phyloP scores from a whole-genome alignment of 2,888 invertebrate species.

The Lymantria monacha region DNA sequence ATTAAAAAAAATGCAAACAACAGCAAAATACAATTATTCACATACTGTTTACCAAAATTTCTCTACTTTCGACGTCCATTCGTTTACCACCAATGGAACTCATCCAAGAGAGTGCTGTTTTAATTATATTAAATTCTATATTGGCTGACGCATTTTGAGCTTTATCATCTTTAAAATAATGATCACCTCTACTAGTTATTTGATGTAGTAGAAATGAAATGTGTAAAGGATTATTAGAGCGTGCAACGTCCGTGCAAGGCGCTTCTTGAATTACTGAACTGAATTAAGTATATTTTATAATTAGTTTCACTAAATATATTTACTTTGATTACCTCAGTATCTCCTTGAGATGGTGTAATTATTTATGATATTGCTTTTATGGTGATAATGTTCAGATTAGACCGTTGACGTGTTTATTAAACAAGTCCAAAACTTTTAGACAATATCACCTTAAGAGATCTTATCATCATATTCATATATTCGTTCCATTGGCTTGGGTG shows the following conservation, averaged over 20 bases:
- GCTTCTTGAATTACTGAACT: slow-evolving; percentile 67
- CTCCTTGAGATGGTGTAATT: neutral
- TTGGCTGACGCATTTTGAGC: slow-evolving; percentile 40
- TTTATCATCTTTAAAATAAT: slow-evolving; percentile 13
- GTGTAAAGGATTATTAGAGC: slow-evolving; percentile 70
- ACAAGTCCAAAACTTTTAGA: no score
- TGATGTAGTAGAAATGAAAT: slow-evolving; percentile 71
- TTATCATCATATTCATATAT: no score
- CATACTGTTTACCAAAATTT: slow-evolving; percentile 54
- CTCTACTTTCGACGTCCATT: slow-evolving; percentile 68
- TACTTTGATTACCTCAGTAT: neutral
- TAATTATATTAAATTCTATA: slow-evolving; percentile 54
- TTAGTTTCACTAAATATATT: slow-evolving; percentile 38
- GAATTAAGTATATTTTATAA: slow-evolving; percentile 63
- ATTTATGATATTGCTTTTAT: no score
- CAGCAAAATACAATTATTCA: slow-evolving; percentile 16
- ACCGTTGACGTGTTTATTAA: no score
- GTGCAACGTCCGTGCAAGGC: slow-evolving; percentile 61
- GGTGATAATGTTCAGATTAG: no score
- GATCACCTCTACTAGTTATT: slow-evolving; percentile 8
- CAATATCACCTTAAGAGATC: no score
- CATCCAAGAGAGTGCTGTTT: slow-evolving; percentile 57
- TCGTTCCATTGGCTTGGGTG: no score
- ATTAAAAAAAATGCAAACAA: slow-evolving; percentile 5
- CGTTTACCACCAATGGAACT: slow-evolving; percentile 58